phyloP scores from a whole-genome alignment of 2,888 invertebrate genomes.

The Labia minor region DNA sequence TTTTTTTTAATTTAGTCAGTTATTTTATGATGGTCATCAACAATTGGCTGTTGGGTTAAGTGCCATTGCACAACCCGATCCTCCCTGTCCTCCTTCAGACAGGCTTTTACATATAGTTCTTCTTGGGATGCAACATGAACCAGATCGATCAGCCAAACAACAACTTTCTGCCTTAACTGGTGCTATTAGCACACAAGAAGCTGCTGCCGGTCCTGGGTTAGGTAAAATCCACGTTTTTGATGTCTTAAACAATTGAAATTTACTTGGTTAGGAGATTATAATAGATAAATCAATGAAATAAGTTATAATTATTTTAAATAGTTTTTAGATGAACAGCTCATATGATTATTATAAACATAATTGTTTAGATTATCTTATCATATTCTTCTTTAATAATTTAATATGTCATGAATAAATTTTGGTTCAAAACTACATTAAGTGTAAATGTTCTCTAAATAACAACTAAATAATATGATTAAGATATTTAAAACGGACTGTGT shows the following conservation, averaged over 20 bases:
- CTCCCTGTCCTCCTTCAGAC: constrained; percentile 93
- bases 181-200: constrained; percentile 47
- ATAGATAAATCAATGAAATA: background rate
- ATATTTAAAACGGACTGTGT: too few relatives aligned
- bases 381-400: too few relatives aligned
- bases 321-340: too few relatives aligned
- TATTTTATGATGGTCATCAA: constrained; percentile 95
- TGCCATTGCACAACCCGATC: constrained; percentile 76
- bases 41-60: constrained; percentile 79
- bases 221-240: constrained; percentile 27
- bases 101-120: constrained; percentile 75
- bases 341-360: too few relatives aligned
- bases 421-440: too few relatives aligned
- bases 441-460: too few relatives aligned
- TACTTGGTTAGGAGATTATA: background rate
- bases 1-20: constrained; percentile 58
- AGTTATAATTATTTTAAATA: background rate
- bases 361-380: too few relatives aligned
- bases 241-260: background rate
- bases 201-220: constrained; percentile 54
- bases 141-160: constrained; percentile 50
- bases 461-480: too few relatives aligned
- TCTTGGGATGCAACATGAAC: constrained; percentile 75
- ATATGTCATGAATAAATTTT: too few relatives aligned
- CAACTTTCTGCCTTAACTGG: constrained; percentile 35